Evolutionary conservation across 2,113 vertebrate species (phyloP).

Genomic region (Pimephales promelas): DNA sequence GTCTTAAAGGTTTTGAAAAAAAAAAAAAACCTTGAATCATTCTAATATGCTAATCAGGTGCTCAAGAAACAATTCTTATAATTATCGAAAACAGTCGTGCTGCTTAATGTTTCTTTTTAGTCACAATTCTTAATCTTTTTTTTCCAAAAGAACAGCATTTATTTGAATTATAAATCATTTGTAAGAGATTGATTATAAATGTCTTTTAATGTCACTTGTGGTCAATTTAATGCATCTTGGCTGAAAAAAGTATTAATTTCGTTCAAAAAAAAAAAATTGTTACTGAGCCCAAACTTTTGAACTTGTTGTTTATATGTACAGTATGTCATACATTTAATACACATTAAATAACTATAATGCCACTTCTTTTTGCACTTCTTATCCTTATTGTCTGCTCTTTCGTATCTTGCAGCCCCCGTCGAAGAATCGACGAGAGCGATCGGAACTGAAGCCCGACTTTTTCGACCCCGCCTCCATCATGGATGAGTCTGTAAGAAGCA

Average conservation of each 20-base stretch:
- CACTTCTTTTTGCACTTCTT: not conserved
- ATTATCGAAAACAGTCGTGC: not conserved
- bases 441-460: constrained; percentile 98
- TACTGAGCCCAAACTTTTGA: not conserved
- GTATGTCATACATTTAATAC: not conserved
- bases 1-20: too few species aligned
- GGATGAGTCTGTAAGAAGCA: constrained; percentile 95
- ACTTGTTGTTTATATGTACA: too few species aligned
- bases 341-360: not conserved
- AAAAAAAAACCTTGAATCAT: too few species aligned
- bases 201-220: not conserved
- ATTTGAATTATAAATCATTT: too few species aligned
- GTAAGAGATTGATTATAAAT: too few species aligned
- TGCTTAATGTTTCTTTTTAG: not conserved
- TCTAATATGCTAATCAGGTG: not conserved
- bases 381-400: not conserved
- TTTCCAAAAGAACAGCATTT: too few species aligned
- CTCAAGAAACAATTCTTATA: not conserved
- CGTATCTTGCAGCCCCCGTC: constrained; percentile 86
- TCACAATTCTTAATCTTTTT: too few species aligned
- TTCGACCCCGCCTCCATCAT: constrained; percentile 99
- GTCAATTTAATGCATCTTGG: not conserved
- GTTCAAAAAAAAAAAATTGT: not conserved
- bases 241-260: not conserved
- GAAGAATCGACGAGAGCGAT: constrained; percentile 97